Base-by-base conservation (phyloP, 2,888 invertebrate genomes). In the Metellina segmentata region DNA sequence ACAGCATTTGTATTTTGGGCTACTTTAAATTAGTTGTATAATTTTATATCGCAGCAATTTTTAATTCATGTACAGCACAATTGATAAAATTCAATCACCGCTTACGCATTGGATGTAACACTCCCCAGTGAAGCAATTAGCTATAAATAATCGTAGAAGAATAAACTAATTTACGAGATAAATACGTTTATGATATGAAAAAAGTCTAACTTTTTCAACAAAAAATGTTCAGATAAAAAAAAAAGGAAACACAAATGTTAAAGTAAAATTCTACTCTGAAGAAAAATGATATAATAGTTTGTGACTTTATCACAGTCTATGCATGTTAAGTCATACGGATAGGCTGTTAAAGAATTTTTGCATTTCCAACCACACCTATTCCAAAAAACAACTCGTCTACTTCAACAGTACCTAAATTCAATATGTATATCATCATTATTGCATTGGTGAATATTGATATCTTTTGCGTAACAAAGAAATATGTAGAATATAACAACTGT, bases 401-500 rank as follows among this genome's bases (percentile, higher is more conserved):
- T 79, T 91, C 16, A 91, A 91, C 86, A 91, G 75, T 51, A 52
- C 61, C 61, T 86, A 91, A 86, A 86, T 72, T 75, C 79, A 87
- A 87, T 87, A 87, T 82, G 91, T 87, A 82, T 82, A 87, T 48
- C 79, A 81, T 85, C 81, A 74, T 91, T 91, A 91, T 91, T 91
- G 91, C 91, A 82, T 91, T 90, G 90, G 71, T 86, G 91, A 91
- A 91, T 91, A 91, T 91, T 91, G 91, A 91, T 91, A 91, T 90
- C 78, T 90, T 81, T 86, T 86, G 78, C 49, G 69, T 77, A 91
- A 82, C 81, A 75, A 87, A 74, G 75, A 91, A 91, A 87, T 91
- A 83, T 70, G 78, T 79, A 91, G 78, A 91, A 79, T 82, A 16
- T 61, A 91, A 88, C 83, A 91, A 72, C 83, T 61, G 61, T 61